A percentile compares a stretch with the other conserved stretches of the same genome.
phyloP scores from a whole-genome alignment of 2,797 vertebrate genomes.

The Botia kubotai region DNA sequence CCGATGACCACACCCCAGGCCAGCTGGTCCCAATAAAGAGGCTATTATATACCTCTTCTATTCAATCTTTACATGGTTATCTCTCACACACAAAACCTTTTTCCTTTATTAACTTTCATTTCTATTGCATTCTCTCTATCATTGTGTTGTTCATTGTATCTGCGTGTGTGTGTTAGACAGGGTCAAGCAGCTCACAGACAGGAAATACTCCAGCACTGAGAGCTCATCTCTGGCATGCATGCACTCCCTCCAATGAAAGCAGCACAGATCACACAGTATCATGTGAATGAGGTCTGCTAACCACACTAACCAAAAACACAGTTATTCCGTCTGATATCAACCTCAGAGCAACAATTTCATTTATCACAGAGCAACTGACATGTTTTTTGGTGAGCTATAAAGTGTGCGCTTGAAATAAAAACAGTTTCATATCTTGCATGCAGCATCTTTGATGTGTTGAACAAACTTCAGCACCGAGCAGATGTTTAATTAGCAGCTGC shows the following conservation, averaged over 20 bases:
- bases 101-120: constrained; percentile 14
- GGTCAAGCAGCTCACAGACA: constrained; percentile 66
- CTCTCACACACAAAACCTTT: constrained; percentile 14
- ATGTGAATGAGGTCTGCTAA: constrained; percentile 38
- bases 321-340: constrained; percentile 10
- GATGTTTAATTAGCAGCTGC: constrained; percentile 30
- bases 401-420: constrained; percentile 10
- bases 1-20: constrained; percentile 74
- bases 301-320: constrained; percentile 28
- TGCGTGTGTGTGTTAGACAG: constrained; percentile 49
- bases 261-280: constrained; percentile 6
- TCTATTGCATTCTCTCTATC: neutral
- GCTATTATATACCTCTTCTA: constrained; percentile 58
- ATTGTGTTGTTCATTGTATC: constrained; percentile 7
- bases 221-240: constrained; percentile 71
- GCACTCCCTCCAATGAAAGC: constrained; percentile 61
- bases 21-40: constrained; percentile 79
- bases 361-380: neutral
- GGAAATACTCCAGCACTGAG: constrained; percentile 75
- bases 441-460: constrained; percentile 5
- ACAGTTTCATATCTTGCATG: constrained; percentile 6
- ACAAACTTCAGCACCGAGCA: constrained; percentile 15
- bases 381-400: constrained; percentile 22
- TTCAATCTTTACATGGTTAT: constrained; percentile 17
- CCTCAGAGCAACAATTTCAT: neutral